Conservation (phyloP, 2,113 vertebrate species). For the Hippocampus mohnikei region DNA sequence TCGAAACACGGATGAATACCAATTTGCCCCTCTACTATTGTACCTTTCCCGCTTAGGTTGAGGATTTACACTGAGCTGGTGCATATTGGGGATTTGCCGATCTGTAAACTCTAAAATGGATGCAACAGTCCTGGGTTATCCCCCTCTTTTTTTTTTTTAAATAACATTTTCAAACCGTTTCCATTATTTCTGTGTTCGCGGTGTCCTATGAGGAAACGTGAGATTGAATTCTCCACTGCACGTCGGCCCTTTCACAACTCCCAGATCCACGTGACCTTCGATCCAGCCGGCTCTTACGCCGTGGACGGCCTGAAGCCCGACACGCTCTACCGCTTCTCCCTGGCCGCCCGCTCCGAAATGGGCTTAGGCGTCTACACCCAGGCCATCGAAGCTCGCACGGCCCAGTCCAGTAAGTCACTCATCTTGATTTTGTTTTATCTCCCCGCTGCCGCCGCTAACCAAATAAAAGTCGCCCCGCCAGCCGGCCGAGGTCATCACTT, state of each 20-base stretch:
- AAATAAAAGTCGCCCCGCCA: constrained; percentile 7
- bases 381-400: constrained; percentile 82
- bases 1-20: constrained; percentile 21
- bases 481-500: constrained; percentile 28
- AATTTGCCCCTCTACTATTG: neutral
- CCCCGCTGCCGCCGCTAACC: constrained; percentile 45
- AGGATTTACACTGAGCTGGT: constrained; percentile 1
- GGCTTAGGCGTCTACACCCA: constrained; percentile 90
- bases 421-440: constrained; percentile 20
- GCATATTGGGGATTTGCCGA: too few species aligned
- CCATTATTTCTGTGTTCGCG: neutral
- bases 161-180: too few species aligned
- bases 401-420: constrained; percentile 89
- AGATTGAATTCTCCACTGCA: neutral
- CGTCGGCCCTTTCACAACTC: neutral
- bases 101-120: too few species aligned
- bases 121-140: too few species aligned
- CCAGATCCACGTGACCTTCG: constrained; percentile 83
- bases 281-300: constrained; percentile 81
- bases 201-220: too few species aligned
- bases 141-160: too few species aligned
- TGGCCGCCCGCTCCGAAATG: constrained; percentile 87
- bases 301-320: constrained; percentile 87
- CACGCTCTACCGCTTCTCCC: constrained; percentile 83
- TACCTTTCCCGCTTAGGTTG: constrained; percentile 8